Evolutionary conservation across 2,113 vertebrate species (phyloP).

Genomic region (Sturnus vulgaris): DNA sequence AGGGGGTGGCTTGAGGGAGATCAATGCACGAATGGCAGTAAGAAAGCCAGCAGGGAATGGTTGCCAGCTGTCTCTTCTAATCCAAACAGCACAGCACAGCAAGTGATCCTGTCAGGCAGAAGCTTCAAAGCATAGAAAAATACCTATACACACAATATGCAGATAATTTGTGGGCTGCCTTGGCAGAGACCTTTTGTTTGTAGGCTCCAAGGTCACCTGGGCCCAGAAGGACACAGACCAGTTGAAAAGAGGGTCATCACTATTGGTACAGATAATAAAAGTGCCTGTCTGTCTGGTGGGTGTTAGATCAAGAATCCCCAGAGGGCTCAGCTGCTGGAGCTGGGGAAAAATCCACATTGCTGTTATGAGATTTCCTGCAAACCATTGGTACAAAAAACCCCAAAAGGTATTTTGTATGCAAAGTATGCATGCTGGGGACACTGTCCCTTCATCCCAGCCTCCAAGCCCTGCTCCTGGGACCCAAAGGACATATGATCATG

Average conservation of each 20-base stretch:
- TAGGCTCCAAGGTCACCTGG: background rate
- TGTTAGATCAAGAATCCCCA: background rate
- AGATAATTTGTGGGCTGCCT: background rate
- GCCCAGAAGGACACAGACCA: background rate
- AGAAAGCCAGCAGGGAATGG: background rate
- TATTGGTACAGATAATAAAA: background rate
- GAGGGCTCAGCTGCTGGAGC: background rate
- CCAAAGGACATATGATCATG: background rate
- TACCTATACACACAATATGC: background rate
- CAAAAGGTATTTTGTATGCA: background rate
- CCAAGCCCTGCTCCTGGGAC: fast-evolving
- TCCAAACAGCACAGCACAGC: background rate
- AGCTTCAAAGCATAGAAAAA: background rate
- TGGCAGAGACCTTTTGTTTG: background rate
- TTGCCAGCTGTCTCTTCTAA: background rate
- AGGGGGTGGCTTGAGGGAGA: background rate
- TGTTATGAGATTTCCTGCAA: background rate
- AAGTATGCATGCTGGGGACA: background rate
- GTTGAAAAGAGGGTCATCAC: background rate
- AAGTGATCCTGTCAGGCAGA: background rate
- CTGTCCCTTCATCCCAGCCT: background rate
- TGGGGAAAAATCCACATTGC: background rate
- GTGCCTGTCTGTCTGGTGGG: background rate
- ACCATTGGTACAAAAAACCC: background rate
- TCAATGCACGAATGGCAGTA: background rate